Base-by-base conservation (phyloP, 2,888 invertebrate genomes). In the Lithophane ornitopus region DNA sequence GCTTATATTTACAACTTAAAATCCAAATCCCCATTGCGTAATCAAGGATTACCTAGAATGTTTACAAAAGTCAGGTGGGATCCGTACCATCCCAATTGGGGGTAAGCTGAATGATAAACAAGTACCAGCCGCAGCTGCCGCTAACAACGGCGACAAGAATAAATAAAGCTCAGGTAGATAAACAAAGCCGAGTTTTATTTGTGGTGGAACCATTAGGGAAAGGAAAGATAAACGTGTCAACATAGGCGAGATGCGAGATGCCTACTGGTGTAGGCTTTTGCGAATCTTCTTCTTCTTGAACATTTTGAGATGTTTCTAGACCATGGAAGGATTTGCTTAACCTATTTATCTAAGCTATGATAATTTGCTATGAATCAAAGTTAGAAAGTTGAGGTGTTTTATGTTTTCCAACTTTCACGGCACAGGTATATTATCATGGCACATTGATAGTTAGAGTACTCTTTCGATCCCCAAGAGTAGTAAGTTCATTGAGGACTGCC, bases 111-210 rank as follows among this genome's bases (percentile, higher is more conserved):
- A 92, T 92, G 91, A 92, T 92, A 95, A 94, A 95, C 93, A 94
- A 93, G 89, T 87, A 84, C 84, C 83, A 83, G 80, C 80, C 92
- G 75, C 94, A 94, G 94, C 93, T 94, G 94, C 92, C 92, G 92
- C 92, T 91, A 92, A 91, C 93, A 92, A 92, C 90, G 90, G 90
- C 86, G 84, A 86, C 91, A 86, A 92, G 94, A 94, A 94, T 94
- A 94, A 94, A 94, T 92, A 94, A 92, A 92, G 91, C 92, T 90
- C 87, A 89, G 90, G 90, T 91, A 93, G 93, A 93, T 94, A 94
- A 94, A 94, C 92, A 94, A 93, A 91, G 90, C 89, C 89, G 89
- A 93, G 93, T 93, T 94, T 93, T 94, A 94, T 94, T 94, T 94
- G 94, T 92, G 92, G 93, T 91, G 90, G 92, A 93, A 93, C 93